Conservation (phyloP, 2,113 vertebrate genomes). For the Melanerpes aurifrons region DNA sequence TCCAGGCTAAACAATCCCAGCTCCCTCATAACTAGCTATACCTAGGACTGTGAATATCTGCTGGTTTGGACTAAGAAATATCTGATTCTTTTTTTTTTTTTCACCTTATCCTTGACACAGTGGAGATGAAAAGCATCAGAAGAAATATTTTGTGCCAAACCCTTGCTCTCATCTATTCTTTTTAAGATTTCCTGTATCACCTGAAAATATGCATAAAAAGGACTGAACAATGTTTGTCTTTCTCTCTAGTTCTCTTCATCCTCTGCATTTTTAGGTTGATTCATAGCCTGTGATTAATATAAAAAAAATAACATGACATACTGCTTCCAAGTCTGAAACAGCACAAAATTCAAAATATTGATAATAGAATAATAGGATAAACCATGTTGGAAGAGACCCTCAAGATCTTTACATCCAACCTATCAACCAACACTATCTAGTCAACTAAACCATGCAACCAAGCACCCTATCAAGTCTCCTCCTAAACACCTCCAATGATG, state of each 20-base stretch:
- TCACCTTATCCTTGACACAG: not conserved
- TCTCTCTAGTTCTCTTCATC: not conserved
- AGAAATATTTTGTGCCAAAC: not conserved
- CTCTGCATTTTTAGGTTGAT: not conserved
- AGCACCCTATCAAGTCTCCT: too few species aligned
- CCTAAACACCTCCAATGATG: too few species aligned
- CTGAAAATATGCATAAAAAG: not conserved
- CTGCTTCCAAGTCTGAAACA: not conserved
- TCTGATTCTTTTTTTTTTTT: not conserved
- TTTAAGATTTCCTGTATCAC: not conserved
- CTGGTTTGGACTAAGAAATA: not conserved
- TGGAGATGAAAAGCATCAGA: not conserved
- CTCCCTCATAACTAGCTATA: not conserved
- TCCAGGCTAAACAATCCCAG: too few species aligned
- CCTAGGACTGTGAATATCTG: not conserved
- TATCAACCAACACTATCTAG: too few species aligned
- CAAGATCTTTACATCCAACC: too few species aligned
- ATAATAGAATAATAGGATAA: too few species aligned
- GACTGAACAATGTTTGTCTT: not conserved
- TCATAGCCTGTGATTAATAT: not conserved
- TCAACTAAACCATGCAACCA: too few species aligned
- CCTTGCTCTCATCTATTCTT: not conserved
- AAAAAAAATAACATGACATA: not conserved
- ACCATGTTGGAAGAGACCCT: too few species aligned
- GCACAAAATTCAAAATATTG: not conserved